These are phyloP conservation scores for Nymphicus hollandicus DNA, from an alignment of 2,113 vertebrate species.

Conservation along the genomic window DNA sequence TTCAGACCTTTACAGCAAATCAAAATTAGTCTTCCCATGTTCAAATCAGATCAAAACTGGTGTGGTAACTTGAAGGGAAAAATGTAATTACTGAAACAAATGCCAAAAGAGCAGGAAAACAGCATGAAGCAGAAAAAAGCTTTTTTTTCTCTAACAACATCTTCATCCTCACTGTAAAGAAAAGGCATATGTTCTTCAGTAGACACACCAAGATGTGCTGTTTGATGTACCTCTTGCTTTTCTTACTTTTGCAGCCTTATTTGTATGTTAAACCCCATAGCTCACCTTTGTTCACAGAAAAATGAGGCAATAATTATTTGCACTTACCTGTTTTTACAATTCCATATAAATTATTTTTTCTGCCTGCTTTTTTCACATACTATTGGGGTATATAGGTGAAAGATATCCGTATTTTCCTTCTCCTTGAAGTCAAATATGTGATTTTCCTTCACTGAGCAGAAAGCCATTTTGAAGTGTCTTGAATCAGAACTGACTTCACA, in stretches of 20 bases:
- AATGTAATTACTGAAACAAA: background rate
- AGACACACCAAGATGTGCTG: background rate
- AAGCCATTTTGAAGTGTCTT: background rate
- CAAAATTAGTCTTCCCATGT: background rate
- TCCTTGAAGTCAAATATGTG: background rate
- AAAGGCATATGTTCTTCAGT: background rate
- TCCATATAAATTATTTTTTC: background rate
- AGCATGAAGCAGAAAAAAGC: accelerated
- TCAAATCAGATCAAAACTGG: background rate
- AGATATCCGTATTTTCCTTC: background rate
- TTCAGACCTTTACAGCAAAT: conserved; percentile 10
- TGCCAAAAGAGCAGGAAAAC: background rate
- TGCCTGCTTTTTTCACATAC: background rate
- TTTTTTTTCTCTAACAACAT: background rate
- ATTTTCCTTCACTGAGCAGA: background rate
- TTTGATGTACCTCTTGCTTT: background rate
- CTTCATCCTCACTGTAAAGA: background rate
- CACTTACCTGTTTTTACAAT: background rate
- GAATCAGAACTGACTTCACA: background rate
- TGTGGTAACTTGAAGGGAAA: background rate
- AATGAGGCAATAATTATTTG: background rate
- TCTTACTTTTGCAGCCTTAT: background rate
- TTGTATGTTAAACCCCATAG: background rate
- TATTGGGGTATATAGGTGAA: background rate
- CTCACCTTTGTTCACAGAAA: background rate